These are phyloP conservation scores for Platyrinchus mystaceus DNA, from an alignment of 2,797 vertebrate species.

Conservation along the genomic window DNA sequence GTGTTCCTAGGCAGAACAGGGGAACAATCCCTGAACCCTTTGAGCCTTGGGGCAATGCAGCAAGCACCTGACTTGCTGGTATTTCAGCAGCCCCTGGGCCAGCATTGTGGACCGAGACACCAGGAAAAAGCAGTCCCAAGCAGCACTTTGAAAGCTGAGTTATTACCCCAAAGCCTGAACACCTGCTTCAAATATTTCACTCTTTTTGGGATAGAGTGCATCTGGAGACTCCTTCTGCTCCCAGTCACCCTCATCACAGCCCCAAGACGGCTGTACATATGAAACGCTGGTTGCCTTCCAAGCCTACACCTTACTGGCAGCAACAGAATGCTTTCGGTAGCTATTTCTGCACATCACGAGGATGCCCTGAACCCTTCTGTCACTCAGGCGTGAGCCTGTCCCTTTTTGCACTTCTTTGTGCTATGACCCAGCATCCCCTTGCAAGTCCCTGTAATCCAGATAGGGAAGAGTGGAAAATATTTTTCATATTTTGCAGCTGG, in stretches of 20 bases:
- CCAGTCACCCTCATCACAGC: rapidly evolving
- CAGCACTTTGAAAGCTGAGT: neutral
- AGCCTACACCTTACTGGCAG: neutral
- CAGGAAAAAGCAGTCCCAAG: neutral
- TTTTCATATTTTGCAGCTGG: neutral
- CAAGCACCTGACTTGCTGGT: neutral
- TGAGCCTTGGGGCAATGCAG: neutral
- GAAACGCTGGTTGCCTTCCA: neutral
- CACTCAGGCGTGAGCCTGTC: neutral
- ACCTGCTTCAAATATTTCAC: neutral
- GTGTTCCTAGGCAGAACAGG: neutral
- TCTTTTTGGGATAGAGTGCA: rapidly evolving
- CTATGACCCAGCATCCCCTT: neutral
- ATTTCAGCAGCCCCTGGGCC: neutral
- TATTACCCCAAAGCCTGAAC: neutral
- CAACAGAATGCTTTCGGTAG: neutral
- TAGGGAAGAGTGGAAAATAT: neutral
- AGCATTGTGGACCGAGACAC: neutral
- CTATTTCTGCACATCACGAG: neutral
- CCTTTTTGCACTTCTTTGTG: neutral
- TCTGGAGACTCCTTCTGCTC: neutral
- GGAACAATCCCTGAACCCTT: neutral
- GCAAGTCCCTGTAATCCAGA: neutral
- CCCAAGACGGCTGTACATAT: neutral
- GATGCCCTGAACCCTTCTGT: neutral